Conservation (phyloP, 1,140 invertebrate genomes). For the Orussus abietinus region DNA sequence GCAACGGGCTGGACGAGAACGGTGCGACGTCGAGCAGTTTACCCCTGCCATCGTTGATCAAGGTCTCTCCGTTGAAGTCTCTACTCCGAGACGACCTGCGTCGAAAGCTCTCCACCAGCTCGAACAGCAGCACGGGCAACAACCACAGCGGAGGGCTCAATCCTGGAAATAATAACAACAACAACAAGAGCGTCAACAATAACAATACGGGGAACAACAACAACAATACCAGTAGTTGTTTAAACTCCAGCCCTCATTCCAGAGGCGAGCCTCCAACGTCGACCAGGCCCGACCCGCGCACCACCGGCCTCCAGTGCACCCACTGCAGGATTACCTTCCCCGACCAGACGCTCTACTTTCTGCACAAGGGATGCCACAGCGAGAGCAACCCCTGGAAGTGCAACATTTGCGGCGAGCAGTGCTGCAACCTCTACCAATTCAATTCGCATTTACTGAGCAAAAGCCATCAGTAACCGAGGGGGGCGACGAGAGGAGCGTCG, state of each 20-base stretch:
- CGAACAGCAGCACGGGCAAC: slow-evolving; percentile 49
- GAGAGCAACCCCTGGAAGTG: slow-evolving; percentile 97
- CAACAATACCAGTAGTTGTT: slow-evolving; percentile 43
- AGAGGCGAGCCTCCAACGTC: slow-evolving; percentile 49
- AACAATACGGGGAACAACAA: slow-evolving; percentile 31
- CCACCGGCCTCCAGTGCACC: slow-evolving; percentile 66
- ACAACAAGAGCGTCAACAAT: slow-evolving; percentile 30
- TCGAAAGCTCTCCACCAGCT: slow-evolving; percentile 63
- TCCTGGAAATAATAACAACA: slow-evolving; percentile 12
- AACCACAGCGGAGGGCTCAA: no score
- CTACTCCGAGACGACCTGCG: slow-evolving; percentile 76
- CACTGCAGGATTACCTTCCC: slow-evolving; percentile 93
- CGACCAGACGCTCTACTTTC: slow-evolving; percentile 91
- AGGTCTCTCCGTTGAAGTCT: slow-evolving; percentile 80
- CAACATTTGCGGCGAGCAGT: slow-evolving; percentile 93
- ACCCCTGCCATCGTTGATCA: slow-evolving; percentile 59
- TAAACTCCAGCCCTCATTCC: slow-evolving; percentile 35
- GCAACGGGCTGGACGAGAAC: slow-evolving; percentile 52
- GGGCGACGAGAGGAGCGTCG: no score
- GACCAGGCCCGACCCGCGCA: slow-evolving; percentile 49
- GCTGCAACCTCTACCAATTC: slow-evolving; percentile 92
- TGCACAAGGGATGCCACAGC: slow-evolving; percentile 96
- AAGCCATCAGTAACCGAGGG: slow-evolving; percentile 70
- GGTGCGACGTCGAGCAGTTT: slow-evolving; percentile 62
- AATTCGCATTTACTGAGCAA: slow-evolving; percentile 93